phyloP scores from a whole-genome alignment of 1,140 invertebrate species.

The Drosophila rhopaloa region DNA sequence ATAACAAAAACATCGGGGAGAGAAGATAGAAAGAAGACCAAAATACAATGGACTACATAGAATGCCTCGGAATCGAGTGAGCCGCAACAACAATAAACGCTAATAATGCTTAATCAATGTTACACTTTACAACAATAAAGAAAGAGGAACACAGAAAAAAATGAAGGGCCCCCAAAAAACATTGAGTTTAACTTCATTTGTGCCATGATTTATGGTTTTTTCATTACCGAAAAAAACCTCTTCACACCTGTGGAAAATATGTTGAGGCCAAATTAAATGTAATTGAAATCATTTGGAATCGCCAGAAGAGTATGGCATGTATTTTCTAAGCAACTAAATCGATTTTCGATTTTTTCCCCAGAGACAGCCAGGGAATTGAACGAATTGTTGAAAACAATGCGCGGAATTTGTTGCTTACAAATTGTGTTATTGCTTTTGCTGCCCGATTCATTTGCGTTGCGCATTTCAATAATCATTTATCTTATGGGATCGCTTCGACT shows the following conservation, averaged over 20 bases:
- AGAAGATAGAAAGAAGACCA: slow-evolving; percentile 37
- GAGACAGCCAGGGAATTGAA: slow-evolving; percentile 38
- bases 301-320: slow-evolving; percentile 21
- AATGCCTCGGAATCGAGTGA: slow-evolving; percentile 43
- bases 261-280: slow-evolving; percentile 64
- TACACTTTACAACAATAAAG: slow-evolving; percentile 80
- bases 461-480: slow-evolving; percentile 78
- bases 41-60: slow-evolving; percentile 52
- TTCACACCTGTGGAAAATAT: slow-evolving; percentile 73
- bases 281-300: slow-evolving; percentile 61
- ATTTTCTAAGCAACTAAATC: slow-evolving; percentile 61
- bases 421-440: slow-evolving; percentile 37
- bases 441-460: slow-evolving; percentile 33
- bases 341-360: slow-evolving; percentile 54
- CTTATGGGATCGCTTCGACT: slow-evolving; percentile 60
- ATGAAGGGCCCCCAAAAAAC: slow-evolving; percentile 39
- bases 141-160: slow-evolving; percentile 35
- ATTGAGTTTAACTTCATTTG: slow-evolving; percentile 70
- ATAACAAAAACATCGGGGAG: slow-evolving; percentile 44
- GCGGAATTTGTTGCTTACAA: slow-evolving; percentile 74
- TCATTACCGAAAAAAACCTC: slow-evolving; percentile 69
- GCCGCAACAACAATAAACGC: slow-evolving; percentile 73
- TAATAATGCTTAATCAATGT: slow-evolving; percentile 83
- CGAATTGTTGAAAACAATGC: slow-evolving; percentile 75
- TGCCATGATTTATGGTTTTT: slow-evolving; percentile 75